Evolutionary conservation across 2,113 vertebrate species (phyloP).

Genomic region (Aegithalos caudatus): DNA sequence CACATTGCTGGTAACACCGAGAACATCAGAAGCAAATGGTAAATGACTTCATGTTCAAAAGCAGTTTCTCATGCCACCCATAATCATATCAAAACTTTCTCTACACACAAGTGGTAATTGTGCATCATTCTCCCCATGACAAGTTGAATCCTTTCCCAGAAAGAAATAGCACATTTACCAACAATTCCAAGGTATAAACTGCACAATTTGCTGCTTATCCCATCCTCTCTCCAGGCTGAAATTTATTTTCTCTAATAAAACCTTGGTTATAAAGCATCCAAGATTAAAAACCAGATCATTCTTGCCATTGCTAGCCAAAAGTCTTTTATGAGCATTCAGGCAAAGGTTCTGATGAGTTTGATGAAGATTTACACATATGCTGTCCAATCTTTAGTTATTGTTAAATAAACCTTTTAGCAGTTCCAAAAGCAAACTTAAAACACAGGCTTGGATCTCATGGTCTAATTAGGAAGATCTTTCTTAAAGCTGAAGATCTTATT

Average conservation of each 20-base stretch:
- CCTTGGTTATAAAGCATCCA: neutral
- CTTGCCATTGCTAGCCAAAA: neutral
- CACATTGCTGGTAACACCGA: neutral
- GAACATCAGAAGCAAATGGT: neutral
- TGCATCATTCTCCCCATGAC: neutral
- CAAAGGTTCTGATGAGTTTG: neutral
- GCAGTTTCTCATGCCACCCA: neutral
- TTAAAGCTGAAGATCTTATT: neutral
- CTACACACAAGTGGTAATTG: neutral
- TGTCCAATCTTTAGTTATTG: neutral
- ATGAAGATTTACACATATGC: neutral
- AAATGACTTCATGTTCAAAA: neutral
- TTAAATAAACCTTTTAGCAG: neutral
- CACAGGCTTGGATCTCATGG: neutral
- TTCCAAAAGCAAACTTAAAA: neutral
- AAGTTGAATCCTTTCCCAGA: neutral
- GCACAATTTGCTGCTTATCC: neutral
- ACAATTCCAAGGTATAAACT: neutral
- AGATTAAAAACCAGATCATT: neutral
- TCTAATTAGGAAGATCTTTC: neutral
- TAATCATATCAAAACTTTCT: neutral
- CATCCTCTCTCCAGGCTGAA: neutral
- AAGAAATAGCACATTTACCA: neutral
- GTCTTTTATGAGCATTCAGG: neutral
- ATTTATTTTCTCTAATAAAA: conserved; percentile 16